Base-by-base conservation (phyloP, 1,140 invertebrate genomes). In the Drosophila malerkotliana region DNA sequence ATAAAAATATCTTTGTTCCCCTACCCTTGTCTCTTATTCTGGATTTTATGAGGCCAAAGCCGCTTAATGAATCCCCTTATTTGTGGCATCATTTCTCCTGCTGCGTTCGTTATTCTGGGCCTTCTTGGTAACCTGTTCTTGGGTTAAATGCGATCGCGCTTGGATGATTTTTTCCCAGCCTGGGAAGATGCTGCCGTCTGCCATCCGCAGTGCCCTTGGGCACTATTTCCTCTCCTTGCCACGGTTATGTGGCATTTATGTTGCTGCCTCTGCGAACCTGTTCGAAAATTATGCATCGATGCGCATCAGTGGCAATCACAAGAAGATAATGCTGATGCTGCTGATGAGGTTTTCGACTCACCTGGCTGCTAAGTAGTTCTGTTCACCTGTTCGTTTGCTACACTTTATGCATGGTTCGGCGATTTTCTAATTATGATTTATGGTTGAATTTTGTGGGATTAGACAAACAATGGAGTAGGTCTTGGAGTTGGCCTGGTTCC, bases 201-300 rank as follows among this genome's bases (percentile, higher is more conserved):
- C 58, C 58, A 15, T 15, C 18, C 9, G 4, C 32, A 8, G 8
- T 18, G 44, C 18, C 18, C 44, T 15, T 9, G 24, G 26, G 8
- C 21, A 28, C 28, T 14, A 26, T 21, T 9, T 18, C 63, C 41
- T 51, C 56, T 60, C 28, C 55, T 47, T 15, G n/a, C 21, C 30
- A 18, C 30, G 3, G 4, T 47, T 47, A 10, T 47, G 44, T 15
- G 47, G 12, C 15, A 6, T 32, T 32, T 37, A 37, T 37, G 10
- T 32, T 12, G 26, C 47, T 69, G 51, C 41, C 62, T 45, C 77
- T 79, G 78, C 30, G 24, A 30, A 82, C 73, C 77, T 79, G 77
- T 76, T 79, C 59, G 37, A 53, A 79, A 64, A 79, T 79, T 79
- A 79, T 79, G 78, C 78, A 81, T 73, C 72, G 62, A 59, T 77